Percentiles rank a stretch among this genome's conserved stretches.
These are phyloP conservation scores for Diadophis punctatus DNA, from an alignment of 2,113 vertebrate species.

Conservation along the genomic window DNA sequence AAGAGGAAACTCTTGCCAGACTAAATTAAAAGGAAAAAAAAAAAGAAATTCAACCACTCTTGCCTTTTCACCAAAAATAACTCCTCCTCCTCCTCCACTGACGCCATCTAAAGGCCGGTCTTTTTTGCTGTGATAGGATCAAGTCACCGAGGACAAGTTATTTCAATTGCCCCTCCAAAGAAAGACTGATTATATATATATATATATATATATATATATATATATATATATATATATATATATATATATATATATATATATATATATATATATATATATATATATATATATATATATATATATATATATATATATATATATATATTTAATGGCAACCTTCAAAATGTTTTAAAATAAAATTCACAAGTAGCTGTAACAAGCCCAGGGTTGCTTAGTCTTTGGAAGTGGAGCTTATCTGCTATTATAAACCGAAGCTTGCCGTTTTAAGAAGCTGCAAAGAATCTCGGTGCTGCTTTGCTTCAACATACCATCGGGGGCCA, in stretches of 20 bases:
- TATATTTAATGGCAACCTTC: neutral
- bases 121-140: neutral
- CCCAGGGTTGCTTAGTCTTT: neutral
- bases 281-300: too few species aligned
- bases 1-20: constrained; percentile 58
- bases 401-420: neutral
- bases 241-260: too few species aligned
- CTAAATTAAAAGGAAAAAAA: constrained; percentile 36
- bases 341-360: neutral
- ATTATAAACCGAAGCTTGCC: neutral
- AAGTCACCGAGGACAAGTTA: neutral
- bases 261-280: too few species aligned
- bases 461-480: neutral
- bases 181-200: neutral
- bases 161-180: neutral
- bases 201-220: too few species aligned
- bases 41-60: neutral
- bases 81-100: neutral
- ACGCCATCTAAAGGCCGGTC: neutral
- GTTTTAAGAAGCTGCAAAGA: neutral
- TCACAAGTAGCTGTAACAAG: neutral
- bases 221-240: too few species aligned
- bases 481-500: neutral
- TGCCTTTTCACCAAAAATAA: neutral
- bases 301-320: too few species aligned